phyloP scores from a whole-genome alignment of 2,888 invertebrate species.

The Plebejus anna region DNA sequence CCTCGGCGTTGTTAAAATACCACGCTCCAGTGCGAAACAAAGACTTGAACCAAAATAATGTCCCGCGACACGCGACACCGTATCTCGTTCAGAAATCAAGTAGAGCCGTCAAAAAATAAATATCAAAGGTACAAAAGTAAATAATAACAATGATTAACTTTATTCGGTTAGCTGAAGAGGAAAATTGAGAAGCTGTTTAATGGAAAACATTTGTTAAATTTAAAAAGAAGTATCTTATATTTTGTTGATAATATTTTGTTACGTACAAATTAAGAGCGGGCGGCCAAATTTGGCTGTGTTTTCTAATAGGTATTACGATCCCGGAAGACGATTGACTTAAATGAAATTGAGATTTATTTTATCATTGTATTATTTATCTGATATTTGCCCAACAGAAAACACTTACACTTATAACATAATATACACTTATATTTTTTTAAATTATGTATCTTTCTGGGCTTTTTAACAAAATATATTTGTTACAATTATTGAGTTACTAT shows the following conservation, averaged over 20 bases:
- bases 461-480: too few species aligned
- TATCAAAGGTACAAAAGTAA: conserved; percentile 16
- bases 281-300: too few species aligned
- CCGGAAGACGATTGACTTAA: too few species aligned
- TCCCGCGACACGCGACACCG: conserved; percentile 49
- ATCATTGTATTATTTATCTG: too few species aligned
- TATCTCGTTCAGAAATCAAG: conserved; percentile 30
- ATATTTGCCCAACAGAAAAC: too few species aligned
- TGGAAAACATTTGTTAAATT: background rate
- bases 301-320: too few species aligned
- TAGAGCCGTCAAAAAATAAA: conserved; percentile 26
- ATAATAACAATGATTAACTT: conserved; percentile 14
- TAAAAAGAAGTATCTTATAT: background rate
- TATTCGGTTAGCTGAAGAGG: conserved; percentile 12
- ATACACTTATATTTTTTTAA: too few species aligned
- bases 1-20: conserved; percentile 41
- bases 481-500: too few species aligned
- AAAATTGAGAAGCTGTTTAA: background rate
- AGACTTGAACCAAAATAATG: conserved; percentile 50
- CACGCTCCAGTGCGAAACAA: conserved; percentile 43
- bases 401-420: too few species aligned
- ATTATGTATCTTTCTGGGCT: too few species aligned
- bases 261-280: background rate
- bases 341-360: too few species aligned
- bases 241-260: background rate